phyloP scores from a whole-genome alignment of 1,140 invertebrate species.

The Musca vetustissima region DNA sequence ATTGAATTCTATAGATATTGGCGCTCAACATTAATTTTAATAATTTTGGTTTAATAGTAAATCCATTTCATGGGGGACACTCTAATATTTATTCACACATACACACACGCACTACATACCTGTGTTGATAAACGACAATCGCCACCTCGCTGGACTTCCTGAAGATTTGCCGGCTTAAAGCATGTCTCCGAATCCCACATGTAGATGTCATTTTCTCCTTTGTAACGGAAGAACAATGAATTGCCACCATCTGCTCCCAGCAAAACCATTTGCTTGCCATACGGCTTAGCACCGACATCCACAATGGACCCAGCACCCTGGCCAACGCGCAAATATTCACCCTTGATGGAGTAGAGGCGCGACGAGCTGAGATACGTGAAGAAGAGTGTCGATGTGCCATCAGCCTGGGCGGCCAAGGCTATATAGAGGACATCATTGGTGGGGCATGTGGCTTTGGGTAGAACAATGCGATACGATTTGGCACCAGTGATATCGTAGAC shows the following conservation, averaged over 20 bases:
- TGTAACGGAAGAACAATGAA: constrained; percentile 62
- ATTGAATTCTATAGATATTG: no score
- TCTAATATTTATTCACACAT: not conserved
- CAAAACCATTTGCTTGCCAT: constrained; percentile 59
- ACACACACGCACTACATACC: constrained; percentile 9
- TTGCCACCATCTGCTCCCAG: constrained; percentile 64
- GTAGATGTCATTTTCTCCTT: constrained; percentile 64
- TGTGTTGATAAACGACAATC: constrained; percentile 64
- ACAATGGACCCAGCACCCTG: constrained; percentile 58
- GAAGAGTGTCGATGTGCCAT: constrained; percentile 59
- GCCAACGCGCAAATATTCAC: constrained; percentile 58
- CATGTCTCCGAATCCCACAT: constrained; percentile 63
- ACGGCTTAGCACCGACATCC: constrained; percentile 61
- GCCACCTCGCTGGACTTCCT: constrained; percentile 61
- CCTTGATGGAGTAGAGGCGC: constrained; percentile 62
- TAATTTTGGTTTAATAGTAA: no score
- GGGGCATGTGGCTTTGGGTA: constrained; percentile 58
- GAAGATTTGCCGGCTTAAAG: constrained; percentile 61
- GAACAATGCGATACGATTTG: constrained; percentile 60
- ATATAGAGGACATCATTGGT: constrained; percentile 63
- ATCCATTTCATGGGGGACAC: no score
- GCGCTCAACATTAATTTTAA: no score
- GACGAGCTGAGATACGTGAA: constrained; percentile 63
- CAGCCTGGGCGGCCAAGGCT: constrained; percentile 57
- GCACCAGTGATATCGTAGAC: constrained; percentile 60